Evolutionary conservation across 2,113 vertebrate genomes (phyloP), one percentile per base, ranked within the genome.

Genomic region (Calyptomena viridis): DNA sequence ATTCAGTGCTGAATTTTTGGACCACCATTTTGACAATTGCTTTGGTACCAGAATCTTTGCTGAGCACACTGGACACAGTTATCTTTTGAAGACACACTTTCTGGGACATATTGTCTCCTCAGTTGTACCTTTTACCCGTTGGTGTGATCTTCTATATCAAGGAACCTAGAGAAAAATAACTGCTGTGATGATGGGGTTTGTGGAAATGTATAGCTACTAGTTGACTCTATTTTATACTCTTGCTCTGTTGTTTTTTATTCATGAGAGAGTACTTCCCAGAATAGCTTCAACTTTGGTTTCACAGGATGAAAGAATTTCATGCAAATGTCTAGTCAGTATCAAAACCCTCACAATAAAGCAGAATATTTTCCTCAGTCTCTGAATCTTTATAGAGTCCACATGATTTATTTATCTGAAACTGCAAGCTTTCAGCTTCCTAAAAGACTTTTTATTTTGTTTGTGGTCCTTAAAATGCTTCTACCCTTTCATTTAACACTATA

Each of bases 401-500:
- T 93, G 85, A 96, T 97, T 97, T 95, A 96, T 95, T 94, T 94
- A 95, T 94, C 77, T 92, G 46, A 14, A 62, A 28, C 55, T 87
- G 67, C 78, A 95, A 97, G 68, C 64, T 84, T 95, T 80, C 52
- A 88, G n/a, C 67, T 82, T 97, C 80, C 83, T 91, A 76, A 90
- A 94, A 90, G 30, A 59, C 50, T 50, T 94, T 44, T 60, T 30
- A 3, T 91, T 85, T 62, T 81, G 56, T 95, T 74, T 87, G 67
- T 0, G 0, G 25, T 67, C 60, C 59, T 66, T 82, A 80, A 95
- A 71, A 76, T 50, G 64, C 53, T 64, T 96, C 39, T 22, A 56
- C 23, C 42, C 46, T 69, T 86, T 94, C 66, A 73, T 90, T 89
- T 87, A 84, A 15, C 21, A 55, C 66, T 42, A 62, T 76, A 25